Base-by-base conservation (phyloP, 2,113 vertebrate genomes). In the Saccopteryx bilineata region DNA sequence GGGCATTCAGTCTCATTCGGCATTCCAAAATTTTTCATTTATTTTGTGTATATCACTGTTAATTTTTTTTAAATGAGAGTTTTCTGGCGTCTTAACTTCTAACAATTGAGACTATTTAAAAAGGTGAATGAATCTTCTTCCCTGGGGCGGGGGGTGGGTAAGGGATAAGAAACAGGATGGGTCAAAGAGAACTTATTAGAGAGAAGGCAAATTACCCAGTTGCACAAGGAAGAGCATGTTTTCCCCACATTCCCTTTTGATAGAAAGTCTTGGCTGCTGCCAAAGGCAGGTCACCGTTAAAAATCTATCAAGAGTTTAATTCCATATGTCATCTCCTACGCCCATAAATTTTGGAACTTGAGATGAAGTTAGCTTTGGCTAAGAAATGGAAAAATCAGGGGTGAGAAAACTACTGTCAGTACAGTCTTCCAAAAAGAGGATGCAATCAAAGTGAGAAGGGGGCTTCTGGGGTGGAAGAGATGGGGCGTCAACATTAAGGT, bases 311-410 rank as follows among this genome's bases (percentile, higher is more conserved):
- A 58, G 68, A 88, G 11, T 48, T 93, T 97, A 97, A 96, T 96
- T 28, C 94, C 66, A 61, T 28, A 95, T 95, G 88, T 95, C 69
- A 85, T 52, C 26, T 96, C 90, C 91, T 93, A 31, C 60, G 66
- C n/a, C 75, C 61, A 95, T 98, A 97, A 96, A 97, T 96, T 97
- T 91, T 90, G 66, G 60, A 96, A 72, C 13, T 14, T 80, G 88
- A 63, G 81, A 52, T 50, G 39, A 91, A 24, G 95, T 50, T 84
- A 91, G 96, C 93, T 97, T 97, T 96, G 93, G 92, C 83, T 95
- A 95, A 97, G 93, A 97, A 97, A 96, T 65, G 95, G 96, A 96
- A 97, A 98, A 96, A 81, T 95, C 84, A 72, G 84, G 50, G 95
- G 92, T 84, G 93, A 80, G 93, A 96, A 96, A 97, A 97, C 82